Evolutionary conservation across 2,888 invertebrate species (phyloP).

Genomic region (Odontothrips loti): DNA sequence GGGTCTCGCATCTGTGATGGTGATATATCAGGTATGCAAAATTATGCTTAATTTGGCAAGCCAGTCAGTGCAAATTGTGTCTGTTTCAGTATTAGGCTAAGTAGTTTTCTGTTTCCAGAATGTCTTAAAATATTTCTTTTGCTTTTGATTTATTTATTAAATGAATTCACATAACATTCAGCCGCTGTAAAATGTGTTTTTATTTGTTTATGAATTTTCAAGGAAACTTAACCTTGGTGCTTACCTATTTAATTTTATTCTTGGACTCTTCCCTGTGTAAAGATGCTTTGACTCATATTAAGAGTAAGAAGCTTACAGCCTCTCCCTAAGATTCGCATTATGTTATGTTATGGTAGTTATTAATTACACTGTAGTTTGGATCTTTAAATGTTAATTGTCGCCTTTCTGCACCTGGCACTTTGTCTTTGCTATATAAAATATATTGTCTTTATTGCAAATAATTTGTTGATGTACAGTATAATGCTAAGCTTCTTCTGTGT

Average conservation of each 20-base stretch:
- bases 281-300: neutral
- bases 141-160: neutral
- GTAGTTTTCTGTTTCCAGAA: neutral
- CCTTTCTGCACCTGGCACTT: conserved; percentile 37
- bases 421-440: conserved; percentile 37
- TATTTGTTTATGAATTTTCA: too few relatives aligned
- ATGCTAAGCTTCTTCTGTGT: conserved; percentile 34
- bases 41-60: neutral
- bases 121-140: neutral
- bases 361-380: conserved; percentile 33
- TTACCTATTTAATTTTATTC: neutral
- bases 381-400: conserved; percentile 31
- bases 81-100: neutral
- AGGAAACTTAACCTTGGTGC: neutral
- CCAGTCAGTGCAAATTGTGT: neutral
- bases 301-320: neutral
- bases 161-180: neutral
- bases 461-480: conserved; percentile 38
- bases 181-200: too few relatives aligned
- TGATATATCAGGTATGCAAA: conserved; percentile 2
- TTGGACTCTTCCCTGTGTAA: neutral
- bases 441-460: conserved; percentile 34
- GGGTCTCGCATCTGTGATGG: conserved; percentile 21
- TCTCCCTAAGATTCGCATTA: conserved; percentile 4
- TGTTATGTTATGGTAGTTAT: conserved; percentile 34